Evolutionary conservation across 1,140 invertebrate genomes (phyloP).

Genomic region (Bacillus rossius): DNA sequence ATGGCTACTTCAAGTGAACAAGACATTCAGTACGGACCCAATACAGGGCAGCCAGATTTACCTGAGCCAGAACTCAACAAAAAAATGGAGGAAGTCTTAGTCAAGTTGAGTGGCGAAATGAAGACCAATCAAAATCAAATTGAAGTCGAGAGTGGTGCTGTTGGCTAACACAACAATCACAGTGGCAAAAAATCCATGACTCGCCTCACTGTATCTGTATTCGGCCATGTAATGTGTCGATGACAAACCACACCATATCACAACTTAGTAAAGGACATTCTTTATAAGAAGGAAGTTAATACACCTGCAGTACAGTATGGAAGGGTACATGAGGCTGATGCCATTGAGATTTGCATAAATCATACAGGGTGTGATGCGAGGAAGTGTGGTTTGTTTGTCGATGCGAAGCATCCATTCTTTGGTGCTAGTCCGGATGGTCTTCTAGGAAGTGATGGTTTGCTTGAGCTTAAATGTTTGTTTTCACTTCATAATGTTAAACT

Average conservation of each 20-base stretch:
- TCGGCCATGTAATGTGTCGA: not conserved
- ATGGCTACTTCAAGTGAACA: not conserved
- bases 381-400: not conserved
- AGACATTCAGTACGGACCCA: not conserved
- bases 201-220: not conserved
- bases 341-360: not conserved
- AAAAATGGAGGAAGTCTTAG: not conserved
- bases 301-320: not conserved
- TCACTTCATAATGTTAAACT: not conserved
- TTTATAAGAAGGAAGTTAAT: not conserved
- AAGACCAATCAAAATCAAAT: not conserved
- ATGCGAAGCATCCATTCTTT: constrained; percentile 6
- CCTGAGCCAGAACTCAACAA: not conserved
- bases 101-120: not conserved
- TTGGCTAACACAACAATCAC: not conserved
- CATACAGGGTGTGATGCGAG: not conserved
- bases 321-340: not conserved
- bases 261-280: not conserved
- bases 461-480: constrained; percentile 27
- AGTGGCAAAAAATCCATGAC: not conserved
- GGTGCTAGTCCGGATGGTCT: constrained; percentile 25
- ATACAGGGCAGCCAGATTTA: not conserved
- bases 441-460: constrained; percentile 17
- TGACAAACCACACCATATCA: not conserved
- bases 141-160: not conserved